These are phyloP conservation scores for Portevinia maculata DNA, from an alignment of 2,888 invertebrate genomes.

Conservation along the genomic window DNA sequence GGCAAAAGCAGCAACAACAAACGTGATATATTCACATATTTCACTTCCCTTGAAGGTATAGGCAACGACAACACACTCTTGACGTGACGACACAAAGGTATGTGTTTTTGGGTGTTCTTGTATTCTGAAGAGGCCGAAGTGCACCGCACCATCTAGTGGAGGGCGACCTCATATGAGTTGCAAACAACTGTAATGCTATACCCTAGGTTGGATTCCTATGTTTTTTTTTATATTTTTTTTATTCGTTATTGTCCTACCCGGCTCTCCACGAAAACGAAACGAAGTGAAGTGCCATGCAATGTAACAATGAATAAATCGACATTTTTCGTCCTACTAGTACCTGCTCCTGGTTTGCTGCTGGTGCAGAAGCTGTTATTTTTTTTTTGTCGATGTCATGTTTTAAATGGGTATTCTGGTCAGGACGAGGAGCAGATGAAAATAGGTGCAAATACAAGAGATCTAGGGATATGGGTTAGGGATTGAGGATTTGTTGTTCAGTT, in stretches of 20 bases:
- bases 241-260: slow-evolving; percentile 3
- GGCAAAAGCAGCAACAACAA: slow-evolving; percentile 50
- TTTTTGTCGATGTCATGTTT: slow-evolving; percentile 43
- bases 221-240: too few species aligned
- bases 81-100: slow-evolving; percentile 7
- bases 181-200: slow-evolving; percentile 65
- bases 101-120: too few species aligned
- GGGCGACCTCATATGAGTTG: slow-evolving; percentile 40
- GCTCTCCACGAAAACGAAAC: slow-evolving; percentile 19
- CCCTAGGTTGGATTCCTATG: slow-evolving; percentile 19
- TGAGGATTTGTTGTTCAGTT: slow-evolving; percentile 57
- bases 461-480: slow-evolving; percentile 70
- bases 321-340: slow-evolving; percentile 37
- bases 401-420: slow-evolving; percentile 34
- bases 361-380: slow-evolving; percentile 14
- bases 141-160: slow-evolving; percentile 38
- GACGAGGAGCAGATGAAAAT: slow-evolving; percentile 30
- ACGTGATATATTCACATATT: slow-evolving; percentile 72
- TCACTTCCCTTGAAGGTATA: slow-evolving; percentile 67
- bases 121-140: slow-evolving; percentile 31
- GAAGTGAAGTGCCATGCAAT: slow-evolving; percentile 64
- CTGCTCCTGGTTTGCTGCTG: slow-evolving; percentile 20
- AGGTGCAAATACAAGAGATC: slow-evolving; percentile 53
- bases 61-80: slow-evolving; percentile 37
- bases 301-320: slow-evolving; percentile 74